Evolutionary conservation across 2,797 vertebrate species (phyloP).

Genomic region (Pristis pectinata): DNA sequence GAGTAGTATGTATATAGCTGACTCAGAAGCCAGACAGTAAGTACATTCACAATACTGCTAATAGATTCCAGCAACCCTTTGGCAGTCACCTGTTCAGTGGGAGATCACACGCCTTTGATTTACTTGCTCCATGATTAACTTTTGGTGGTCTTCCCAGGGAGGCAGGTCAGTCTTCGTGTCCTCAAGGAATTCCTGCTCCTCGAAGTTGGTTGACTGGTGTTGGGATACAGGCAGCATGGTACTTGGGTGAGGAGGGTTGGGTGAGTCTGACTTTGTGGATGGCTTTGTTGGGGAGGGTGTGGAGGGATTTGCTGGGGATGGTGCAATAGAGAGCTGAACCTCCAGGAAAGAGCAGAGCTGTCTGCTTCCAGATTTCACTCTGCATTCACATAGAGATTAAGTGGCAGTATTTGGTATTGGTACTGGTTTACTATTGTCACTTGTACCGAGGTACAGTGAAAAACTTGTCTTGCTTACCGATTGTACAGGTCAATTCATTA

Average conservation of each 20-base stretch:
- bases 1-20: neutral
- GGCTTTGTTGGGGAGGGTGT: neutral
- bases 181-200: neutral
- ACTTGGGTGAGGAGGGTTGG: neutral
- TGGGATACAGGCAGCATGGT: neutral
- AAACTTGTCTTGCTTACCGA: no score
- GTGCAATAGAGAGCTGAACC: no score
- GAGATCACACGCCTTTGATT: neutral
- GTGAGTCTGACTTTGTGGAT: neutral
- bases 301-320: no score
- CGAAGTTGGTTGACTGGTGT: neutral
- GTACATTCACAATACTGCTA: neutral
- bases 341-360: neutral
- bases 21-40: neutral
- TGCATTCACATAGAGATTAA: no score
- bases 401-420: no score
- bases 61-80: neutral
- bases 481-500: no score
- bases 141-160: neutral
- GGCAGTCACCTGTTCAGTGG: neutral
- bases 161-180: neutral
- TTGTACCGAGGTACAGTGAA: no score
- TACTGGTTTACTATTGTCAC: no score
- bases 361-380: neutral
- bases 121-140: neutral